phyloP scores from a whole-genome alignment of 2,113 vertebrate species.

The Danionella cerebrum region DNA sequence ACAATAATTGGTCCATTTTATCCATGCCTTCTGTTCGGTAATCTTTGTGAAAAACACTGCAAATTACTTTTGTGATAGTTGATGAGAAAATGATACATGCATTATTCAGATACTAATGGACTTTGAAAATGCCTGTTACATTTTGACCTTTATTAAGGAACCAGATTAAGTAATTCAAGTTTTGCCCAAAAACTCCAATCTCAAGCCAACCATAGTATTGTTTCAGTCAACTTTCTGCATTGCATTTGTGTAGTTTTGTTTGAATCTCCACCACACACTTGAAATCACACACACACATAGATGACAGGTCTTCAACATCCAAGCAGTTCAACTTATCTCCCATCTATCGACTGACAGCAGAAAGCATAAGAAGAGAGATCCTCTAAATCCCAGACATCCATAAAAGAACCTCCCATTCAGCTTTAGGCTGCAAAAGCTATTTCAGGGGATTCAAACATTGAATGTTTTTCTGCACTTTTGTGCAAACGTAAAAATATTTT shows the following conservation, averaged over 20 bases:
- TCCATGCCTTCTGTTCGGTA: neutral
- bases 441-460: conserved; percentile 1
- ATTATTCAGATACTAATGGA: neutral
- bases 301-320: neutral
- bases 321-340: neutral
- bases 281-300: neutral
- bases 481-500: neutral
- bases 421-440: neutral
- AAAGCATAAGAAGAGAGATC: neutral
- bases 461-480: neutral
- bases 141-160: neutral
- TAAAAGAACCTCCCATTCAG: neutral
- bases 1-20: neutral
- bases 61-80: conserved; percentile 7
- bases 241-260: neutral
- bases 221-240: neutral
- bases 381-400: conserved; percentile 9
- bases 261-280: neutral
- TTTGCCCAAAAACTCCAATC: neutral
- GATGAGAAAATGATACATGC: too few species aligned
- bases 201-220: neutral
- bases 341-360: neutral
- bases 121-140: conserved; percentile 3
- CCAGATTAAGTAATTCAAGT: neutral
- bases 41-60: neutral